Conservation (phyloP, 2,888 invertebrate genomes). For the Chydorus sphaericus region DNA sequence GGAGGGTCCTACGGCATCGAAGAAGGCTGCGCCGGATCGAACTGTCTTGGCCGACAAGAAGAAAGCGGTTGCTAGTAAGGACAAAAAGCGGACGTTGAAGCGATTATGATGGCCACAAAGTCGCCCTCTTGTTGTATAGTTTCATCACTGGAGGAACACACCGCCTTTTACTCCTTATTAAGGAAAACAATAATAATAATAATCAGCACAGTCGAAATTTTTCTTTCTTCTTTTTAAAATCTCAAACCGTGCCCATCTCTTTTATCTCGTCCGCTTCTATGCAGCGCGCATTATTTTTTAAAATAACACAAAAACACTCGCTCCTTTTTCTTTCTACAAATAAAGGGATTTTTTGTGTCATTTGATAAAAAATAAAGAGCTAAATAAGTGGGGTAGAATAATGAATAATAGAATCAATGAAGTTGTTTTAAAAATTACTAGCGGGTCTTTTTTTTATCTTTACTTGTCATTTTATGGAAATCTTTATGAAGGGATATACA, state of each 20-base stretch:
- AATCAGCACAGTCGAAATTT: background rate
- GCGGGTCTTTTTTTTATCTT: too few relatives aligned
- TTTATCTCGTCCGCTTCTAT: constrained; percentile 3
- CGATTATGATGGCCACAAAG: constrained; percentile 47
- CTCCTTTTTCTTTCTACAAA: too few relatives aligned
- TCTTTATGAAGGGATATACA: too few relatives aligned
- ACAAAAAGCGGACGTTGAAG: constrained; percentile 71
- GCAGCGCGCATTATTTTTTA: constrained; percentile 2
- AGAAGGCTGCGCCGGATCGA: constrained; percentile 61
- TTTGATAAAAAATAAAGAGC: too few relatives aligned
- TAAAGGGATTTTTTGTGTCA: too few relatives aligned
- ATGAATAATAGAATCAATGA: too few relatives aligned
- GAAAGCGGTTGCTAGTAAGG: constrained; percentile 51
- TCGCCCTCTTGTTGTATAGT: background rate
- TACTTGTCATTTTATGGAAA: too few relatives aligned
- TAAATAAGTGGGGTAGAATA: too few relatives aligned
- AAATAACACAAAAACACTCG: too few relatives aligned
- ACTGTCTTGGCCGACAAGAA: constrained; percentile 19
- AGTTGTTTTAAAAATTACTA: too few relatives aligned
- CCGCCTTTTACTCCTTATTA: background rate
- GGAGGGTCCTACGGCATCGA: constrained; percentile 30
- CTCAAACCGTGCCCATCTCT: background rate
- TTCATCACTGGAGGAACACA: background rate
- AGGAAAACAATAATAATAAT: too few relatives aligned
- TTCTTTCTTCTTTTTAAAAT: background rate